Percentiles rank a stretch among this genome's conserved stretches.
Evolutionary conservation across 2,797 vertebrate species (phyloP).

Genomic region (Peromyscus attwateri): DNA sequence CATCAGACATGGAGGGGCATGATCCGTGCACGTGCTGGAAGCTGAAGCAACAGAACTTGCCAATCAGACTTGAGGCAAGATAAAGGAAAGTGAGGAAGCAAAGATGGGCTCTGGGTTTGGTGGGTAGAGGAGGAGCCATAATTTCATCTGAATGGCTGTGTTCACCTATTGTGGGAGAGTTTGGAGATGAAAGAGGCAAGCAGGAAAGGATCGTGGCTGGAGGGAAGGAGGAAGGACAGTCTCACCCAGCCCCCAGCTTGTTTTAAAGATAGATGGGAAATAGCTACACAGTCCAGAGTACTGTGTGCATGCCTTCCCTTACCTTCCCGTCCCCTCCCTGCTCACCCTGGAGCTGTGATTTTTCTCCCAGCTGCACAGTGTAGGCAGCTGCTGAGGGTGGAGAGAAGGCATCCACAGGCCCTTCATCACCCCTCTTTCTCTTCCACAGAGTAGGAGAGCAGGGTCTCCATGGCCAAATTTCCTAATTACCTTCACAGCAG

Average conservation of each 20-base stretch:
- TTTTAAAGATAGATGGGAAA: background rate
- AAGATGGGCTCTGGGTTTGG: background rate
- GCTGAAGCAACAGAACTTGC: background rate
- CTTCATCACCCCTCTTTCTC: conserved; percentile 8
- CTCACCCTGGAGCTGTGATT: background rate
- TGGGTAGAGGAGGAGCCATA: background rate
- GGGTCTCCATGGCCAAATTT: conserved; percentile 30
- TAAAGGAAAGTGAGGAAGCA: background rate
- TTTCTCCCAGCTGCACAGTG: background rate
- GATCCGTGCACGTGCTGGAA: rapidly evolving
- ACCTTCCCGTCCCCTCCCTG: background rate
- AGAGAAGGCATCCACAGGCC: rapidly evolving
- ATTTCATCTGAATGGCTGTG: background rate
- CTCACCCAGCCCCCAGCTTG: background rate
- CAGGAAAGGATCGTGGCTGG: background rate
- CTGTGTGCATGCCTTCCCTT: background rate
- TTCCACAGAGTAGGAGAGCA: background rate
- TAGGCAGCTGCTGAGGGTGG: background rate
- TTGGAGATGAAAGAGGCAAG: too few species aligned
- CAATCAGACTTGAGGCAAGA: background rate
- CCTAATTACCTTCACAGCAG: conserved; percentile 61
- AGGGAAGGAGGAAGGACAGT: too few species aligned
- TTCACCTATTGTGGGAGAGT: background rate
- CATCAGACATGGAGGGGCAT: background rate
- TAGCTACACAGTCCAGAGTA: background rate